Evolutionary conservation across 2,797 vertebrate species (phyloP).

Genomic region (Phrynocephalus forsythii): DNA sequence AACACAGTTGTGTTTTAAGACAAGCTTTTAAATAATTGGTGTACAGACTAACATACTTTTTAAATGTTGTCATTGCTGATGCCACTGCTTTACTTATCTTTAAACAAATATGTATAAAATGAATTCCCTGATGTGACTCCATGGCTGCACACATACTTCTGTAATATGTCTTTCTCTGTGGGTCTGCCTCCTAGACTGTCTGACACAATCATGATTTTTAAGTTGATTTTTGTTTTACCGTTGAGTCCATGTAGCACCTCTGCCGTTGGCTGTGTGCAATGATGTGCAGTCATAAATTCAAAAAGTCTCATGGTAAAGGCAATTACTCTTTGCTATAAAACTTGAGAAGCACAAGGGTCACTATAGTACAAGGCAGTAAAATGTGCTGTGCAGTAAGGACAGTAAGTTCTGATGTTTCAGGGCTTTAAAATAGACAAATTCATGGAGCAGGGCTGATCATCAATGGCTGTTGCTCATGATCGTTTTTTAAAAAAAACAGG

Average conservation of each 20-base stretch:
- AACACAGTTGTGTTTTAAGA: constrained; percentile 33
- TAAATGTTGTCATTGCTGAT: constrained; percentile 55
- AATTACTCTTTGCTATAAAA: too few relatives aligned
- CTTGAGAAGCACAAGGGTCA: not conserved
- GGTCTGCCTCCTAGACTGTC: not conserved
- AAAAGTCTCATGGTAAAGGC: not conserved
- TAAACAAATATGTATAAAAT: constrained; percentile 40
- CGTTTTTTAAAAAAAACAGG: not conserved
- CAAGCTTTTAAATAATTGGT: constrained; percentile 38
- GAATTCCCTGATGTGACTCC: constrained; percentile 20
- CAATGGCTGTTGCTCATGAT: not conserved
- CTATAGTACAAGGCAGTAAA: too few relatives aligned
- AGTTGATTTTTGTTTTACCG: constrained; percentile 49
- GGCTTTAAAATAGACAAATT: not conserved
- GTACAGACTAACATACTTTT: constrained; percentile 43
- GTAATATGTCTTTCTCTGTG: not conserved
- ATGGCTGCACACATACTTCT: not conserved
- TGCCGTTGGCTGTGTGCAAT: not conserved
- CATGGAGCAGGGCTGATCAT: not conserved
- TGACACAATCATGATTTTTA: constrained; percentile 21
- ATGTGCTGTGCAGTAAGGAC: too few relatives aligned
- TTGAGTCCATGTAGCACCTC: constrained; percentile 32
- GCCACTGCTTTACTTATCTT: not conserved
- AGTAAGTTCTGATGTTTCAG: too few relatives aligned
- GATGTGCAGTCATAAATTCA: constrained; percentile 1